These are phyloP conservation scores for Alexandromys fortis DNA, from an alignment of 2,113 vertebrate species.

Conservation along the genomic window DNA sequence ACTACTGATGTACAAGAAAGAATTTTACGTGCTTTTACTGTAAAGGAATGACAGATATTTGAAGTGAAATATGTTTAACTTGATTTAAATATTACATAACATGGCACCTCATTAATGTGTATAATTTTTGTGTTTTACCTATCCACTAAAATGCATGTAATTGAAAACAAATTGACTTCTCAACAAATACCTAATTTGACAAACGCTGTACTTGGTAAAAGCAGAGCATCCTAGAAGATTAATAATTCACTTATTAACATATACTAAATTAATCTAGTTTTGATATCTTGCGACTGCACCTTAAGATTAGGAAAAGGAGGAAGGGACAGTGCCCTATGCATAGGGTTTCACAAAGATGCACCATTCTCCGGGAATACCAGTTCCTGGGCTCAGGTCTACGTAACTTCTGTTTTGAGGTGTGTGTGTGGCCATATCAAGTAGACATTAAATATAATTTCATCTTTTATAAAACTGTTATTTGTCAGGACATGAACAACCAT, in stretches of 20 bases:
- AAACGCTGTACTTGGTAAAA: conserved; percentile 2
- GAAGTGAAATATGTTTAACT: background rate
- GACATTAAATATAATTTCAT: conserved; percentile 33
- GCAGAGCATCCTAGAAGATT: background rate
- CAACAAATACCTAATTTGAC: background rate
- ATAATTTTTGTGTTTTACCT: background rate
- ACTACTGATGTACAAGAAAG: background rate
- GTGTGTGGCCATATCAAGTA: background rate
- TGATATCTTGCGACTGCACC: conserved; percentile 6
- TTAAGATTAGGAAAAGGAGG: background rate
- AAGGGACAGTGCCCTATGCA: background rate
- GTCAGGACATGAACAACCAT: background rate
- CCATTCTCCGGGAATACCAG: background rate
- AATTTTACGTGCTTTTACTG: background rate
- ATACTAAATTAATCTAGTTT: conserved; percentile 15
- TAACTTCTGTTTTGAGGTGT: background rate
- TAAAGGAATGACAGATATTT: background rate
- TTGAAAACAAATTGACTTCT: background rate
- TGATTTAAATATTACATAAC: background rate
- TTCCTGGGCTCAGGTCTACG: background rate
- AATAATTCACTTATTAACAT: background rate
- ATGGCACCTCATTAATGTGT: background rate
- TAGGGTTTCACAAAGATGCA: background rate
- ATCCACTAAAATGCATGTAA: background rate
- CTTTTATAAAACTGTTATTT: conserved; percentile 10